Evolutionary conservation across 2,888 invertebrate genomes (phyloP).

Genomic region (Erebia aethiops): DNA sequence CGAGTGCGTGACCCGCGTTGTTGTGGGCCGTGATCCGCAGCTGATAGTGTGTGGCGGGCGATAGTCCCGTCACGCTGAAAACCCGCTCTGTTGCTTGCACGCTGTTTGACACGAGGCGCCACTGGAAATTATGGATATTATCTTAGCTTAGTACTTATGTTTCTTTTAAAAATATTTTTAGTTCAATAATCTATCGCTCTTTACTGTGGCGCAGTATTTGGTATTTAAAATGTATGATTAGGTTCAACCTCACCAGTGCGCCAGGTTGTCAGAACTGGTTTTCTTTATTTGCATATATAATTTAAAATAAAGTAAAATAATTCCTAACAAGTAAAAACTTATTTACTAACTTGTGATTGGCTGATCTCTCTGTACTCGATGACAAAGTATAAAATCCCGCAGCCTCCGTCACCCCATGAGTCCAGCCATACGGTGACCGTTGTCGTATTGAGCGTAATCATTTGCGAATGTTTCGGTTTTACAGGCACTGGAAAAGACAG

Average conservation of each 20-base stretch:
- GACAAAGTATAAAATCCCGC: slow-evolving; percentile 92
- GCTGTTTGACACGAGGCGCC: slow-evolving; percentile 92
- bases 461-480: slow-evolving; percentile 90
- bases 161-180: too few species aligned
- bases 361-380: slow-evolving; percentile 89
- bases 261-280: too few species aligned
- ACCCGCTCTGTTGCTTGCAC: slow-evolving; percentile 91
- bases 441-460: slow-evolving; percentile 92
- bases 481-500: slow-evolving; percentile 84
- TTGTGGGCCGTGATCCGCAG: slow-evolving; percentile 91
- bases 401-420: slow-evolving; percentile 95
- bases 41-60: slow-evolving; percentile 89
- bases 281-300: too few species aligned
- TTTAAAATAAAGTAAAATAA: too few species aligned
- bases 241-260: too few species aligned
- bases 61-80: slow-evolving; percentile 89
- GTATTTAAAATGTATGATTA: too few species aligned
- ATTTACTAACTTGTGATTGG: slow-evolving; percentile 74
- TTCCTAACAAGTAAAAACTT: too few species aligned
- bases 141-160: too few species aligned
- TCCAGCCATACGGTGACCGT: slow-evolving; percentile 93
- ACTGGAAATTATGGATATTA: slow-evolving; percentile 77
- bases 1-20: slow-evolving; percentile 92
- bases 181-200: too few species aligned
- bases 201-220: too few species aligned